These are phyloP conservation scores for Schizopygopsis malacanthus DNA, from an alignment of 2,797 vertebrate genomes.

Conservation along the genomic window DNA sequence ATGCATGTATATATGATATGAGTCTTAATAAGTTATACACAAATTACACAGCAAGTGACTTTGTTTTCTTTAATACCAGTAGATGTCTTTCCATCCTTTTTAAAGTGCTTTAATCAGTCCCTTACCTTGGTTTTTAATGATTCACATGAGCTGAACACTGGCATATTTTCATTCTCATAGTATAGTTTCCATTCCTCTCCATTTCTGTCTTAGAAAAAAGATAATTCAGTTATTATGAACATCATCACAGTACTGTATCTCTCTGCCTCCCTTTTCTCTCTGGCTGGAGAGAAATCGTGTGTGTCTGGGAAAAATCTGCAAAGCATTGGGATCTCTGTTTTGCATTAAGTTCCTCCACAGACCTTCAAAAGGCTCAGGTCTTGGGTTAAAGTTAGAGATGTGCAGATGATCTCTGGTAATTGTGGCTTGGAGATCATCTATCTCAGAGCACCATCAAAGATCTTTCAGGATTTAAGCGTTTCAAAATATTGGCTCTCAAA, in stretches of 20 bases:
- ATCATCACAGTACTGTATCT: constrained; percentile 3
- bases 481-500: constrained; percentile 38
- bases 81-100: constrained; percentile 18
- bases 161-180: not conserved
- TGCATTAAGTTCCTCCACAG: constrained; percentile 76
- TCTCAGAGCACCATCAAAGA: constrained; percentile 62
- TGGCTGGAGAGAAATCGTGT: constrained; percentile 37
- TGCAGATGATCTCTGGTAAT: constrained; percentile 71
- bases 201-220: not conserved
- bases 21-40: not conserved
- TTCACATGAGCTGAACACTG: constrained; percentile 8
- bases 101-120: not conserved
- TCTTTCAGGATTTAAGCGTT: constrained; percentile 35
- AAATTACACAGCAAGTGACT: not conserved
- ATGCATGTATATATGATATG: not conserved
- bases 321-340: constrained; percentile 65
- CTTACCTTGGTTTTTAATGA: not conserved
- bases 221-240: constrained; percentile 28
- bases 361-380: constrained; percentile 65
- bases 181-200: not conserved
- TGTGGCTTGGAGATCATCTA: constrained; percentile 64
- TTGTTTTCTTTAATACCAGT: constrained; percentile 4
- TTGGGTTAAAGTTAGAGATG: constrained; percentile 66
- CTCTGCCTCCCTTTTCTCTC: constrained; percentile 3
- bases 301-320: constrained; percentile 63